Base-by-base conservation (phyloP, 2,113 vertebrate species). In the Bos javanicus region DNA sequence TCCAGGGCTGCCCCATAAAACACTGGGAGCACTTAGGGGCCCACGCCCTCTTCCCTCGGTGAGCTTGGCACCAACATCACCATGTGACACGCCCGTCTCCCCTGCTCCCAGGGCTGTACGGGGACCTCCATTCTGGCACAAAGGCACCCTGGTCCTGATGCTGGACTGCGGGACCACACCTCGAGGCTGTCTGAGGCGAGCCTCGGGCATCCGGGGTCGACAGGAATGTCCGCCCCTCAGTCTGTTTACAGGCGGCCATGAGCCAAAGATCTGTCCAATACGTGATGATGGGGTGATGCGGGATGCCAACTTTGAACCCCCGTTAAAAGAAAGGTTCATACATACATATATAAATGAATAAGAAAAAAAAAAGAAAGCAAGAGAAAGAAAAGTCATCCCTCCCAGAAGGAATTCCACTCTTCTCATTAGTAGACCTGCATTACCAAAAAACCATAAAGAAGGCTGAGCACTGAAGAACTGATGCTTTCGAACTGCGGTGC, bases 21-120 rank as follows among this genome's bases (percentile, higher is more conserved):
- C 62, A 33, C 33, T 1, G 7, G 46, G 1, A 11, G 28, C n/a
- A 33, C 17, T 30, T 5, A 13, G 26, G 28, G 46, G 21, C 39
- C 71, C 25, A 3, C 4, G 15, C 8, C 33, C 67, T 25, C 85
- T 6, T 4, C 33, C 59, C 17, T 4, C 26, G 0, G 6, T 2
- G 36, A 50, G 26, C 48, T 33, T 2, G 3, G 46, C 46, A 84
- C n/a, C 13, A 16, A 59, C 3, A 25, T 60, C 62, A 71, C 33
- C 1, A 0, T 0, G 1, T 7, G 62, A n/a, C 56, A 36, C 6
- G 4, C 8, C 17, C 1, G 3, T 50, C 28, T 85, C 39, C 39
- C 13, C 12, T n/a, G 6, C 19, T 19, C 17, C 81, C 81, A 48
- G 74, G 76, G 60, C 36, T 26, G 43, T 11, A 43, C 2, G 0